Conservation (phyloP, 2,888 invertebrate species). For the Lingula anatina region DNA sequence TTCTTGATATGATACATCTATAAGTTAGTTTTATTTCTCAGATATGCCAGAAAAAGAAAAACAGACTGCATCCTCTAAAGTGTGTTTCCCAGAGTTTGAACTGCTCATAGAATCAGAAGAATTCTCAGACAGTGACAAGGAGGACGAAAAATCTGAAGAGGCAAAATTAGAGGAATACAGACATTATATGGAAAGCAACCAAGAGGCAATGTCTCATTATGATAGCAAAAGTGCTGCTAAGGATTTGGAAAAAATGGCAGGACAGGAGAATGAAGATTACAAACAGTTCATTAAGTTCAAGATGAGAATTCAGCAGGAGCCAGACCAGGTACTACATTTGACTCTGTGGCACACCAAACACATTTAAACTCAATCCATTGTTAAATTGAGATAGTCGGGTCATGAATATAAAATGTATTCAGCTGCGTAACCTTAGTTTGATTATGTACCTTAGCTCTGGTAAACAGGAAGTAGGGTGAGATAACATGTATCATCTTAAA, state of each 20-base stretch:
- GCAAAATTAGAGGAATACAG: slow-evolving; percentile 20
- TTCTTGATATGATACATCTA: no score
- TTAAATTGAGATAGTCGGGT: no score
- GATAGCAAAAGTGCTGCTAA: slow-evolving; percentile 1
- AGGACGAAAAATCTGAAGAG: slow-evolving; percentile 65
- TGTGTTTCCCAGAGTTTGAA: slow-evolving; percentile 42
- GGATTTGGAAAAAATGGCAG: slow-evolving; percentile 68
- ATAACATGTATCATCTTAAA: not conserved
- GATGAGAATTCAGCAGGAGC: slow-evolving; percentile 64
- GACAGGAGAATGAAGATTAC: slow-evolving; percentile 61
- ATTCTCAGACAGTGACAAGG: slow-evolving; percentile 2
- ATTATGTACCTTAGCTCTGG: no score
- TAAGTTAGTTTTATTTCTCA: no score
- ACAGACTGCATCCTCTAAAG: slow-evolving; percentile 2
- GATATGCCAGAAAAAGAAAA: no score
- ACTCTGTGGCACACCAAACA: no score
- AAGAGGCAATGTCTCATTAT: not conserved
- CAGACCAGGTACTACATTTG: slow-evolving; percentile 65
- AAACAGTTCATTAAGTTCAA: slow-evolving; percentile 74
- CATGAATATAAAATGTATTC: no score
- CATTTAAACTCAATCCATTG: no score
- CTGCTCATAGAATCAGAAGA: slow-evolving; percentile 39
- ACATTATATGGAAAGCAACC: not conserved
- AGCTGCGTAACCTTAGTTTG: no score
- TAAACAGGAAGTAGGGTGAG: no score